Base-by-base conservation (phyloP, 35 echinoderm and acorn worm species). In the Patiria miniata region DNA sequence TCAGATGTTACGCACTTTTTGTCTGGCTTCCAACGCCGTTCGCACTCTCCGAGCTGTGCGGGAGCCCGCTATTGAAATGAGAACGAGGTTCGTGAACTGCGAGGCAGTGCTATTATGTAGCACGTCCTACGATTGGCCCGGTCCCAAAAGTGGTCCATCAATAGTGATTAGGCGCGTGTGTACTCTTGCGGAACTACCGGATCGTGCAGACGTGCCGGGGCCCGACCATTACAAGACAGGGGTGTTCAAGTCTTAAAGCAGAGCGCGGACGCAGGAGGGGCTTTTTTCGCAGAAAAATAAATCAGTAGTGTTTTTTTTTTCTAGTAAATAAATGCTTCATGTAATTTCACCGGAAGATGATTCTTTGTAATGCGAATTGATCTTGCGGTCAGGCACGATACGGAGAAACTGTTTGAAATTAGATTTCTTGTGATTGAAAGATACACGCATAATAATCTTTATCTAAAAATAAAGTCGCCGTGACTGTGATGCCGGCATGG, bases 141-240 rank as follows among this genome's bases (percentile, higher is more conserved):
- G 80, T 83, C 83, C 68, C 65, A 82, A 58, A 90, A 81, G 76
- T 81, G 88, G 83, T 90, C 81, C 81, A 90, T 90, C 88, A 90
- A 90, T 90, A 90, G 79, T 82, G 88, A 90, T 90, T 90, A 90
- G 88, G 80, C 88, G 88, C 88, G 88, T 90, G 88, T 90, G 88
- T 90, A 90, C 88, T 90, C 88, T 90, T 83, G 80, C 88, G 81
- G 88, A 90, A 90, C 88, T 90, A 69, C 51, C 44, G 82, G 51
- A 84, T 84, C 82, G 82, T 33, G 82, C 82, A 84, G 82, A 84
- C 82, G 44, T 53, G 80, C 80, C 47, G 80, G 82, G 52, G 32
- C 82, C 34, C 18, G 36, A 59, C 82, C 53, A 38, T 84, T 82
- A 38, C 12, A 61, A 40, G 82, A 84, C 82, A 58, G 82, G 82